These are phyloP conservation scores for Siphamia tubifer DNA, from an alignment of 2,113 vertebrate genomes.

Conservation along the genomic window DNA sequence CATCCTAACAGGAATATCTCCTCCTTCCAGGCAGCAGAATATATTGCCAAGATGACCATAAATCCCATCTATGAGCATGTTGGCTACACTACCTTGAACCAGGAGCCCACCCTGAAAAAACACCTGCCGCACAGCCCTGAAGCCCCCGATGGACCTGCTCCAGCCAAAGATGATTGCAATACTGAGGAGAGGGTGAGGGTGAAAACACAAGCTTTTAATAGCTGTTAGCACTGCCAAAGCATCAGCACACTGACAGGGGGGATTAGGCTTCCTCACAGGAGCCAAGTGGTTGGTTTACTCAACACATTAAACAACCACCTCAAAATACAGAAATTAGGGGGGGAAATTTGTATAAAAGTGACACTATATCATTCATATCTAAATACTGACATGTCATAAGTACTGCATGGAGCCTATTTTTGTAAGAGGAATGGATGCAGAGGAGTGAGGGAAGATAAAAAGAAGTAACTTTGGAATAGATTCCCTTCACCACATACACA, in stretches of 20 bases:
- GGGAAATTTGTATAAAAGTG: no score
- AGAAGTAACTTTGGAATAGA: background rate
- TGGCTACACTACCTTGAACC: constrained; percentile 93
- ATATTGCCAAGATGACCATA: constrained; percentile 98
- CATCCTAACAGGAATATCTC: constrained; percentile 15
- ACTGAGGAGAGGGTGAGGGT: constrained; percentile 92
- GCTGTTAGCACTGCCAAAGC: background rate
- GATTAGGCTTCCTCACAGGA: no score
- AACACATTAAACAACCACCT: no score
- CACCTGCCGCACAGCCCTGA: constrained; percentile 86
- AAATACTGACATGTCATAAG: no score
- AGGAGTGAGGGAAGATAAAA: background rate
- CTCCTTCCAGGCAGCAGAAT: constrained; percentile 85
- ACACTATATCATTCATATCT: background rate
- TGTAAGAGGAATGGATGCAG: background rate
- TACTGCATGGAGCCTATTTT: no score
- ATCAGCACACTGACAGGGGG: no score
- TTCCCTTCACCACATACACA: background rate
- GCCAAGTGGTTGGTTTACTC: no score
- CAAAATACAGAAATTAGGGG: no score
- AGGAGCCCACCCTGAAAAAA: constrained; percentile 92
- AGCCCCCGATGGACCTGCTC: constrained; percentile 83
- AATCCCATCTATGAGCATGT: constrained; percentile 98
- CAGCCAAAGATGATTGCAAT: constrained; percentile 83
- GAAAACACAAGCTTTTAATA: background rate